Conservation (phyloP, 2,888 invertebrate genomes). For the Piscicola geometra region DNA sequence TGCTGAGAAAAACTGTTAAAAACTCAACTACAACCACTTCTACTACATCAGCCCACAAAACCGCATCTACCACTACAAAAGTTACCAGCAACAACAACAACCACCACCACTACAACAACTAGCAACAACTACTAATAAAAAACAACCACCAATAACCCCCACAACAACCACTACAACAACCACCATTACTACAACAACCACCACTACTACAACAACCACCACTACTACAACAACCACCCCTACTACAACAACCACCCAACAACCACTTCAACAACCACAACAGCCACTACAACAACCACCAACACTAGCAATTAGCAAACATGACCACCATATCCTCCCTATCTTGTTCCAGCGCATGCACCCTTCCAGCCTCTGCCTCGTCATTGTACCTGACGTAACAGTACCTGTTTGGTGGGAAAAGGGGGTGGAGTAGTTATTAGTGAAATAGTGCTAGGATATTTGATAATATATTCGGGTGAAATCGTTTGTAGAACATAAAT, state of each 20-base stretch:
- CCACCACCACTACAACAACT: no score
- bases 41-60: no score
- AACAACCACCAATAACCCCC: constrained; percentile 7
- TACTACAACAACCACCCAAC: neutral
- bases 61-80: no score
- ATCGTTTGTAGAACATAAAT: no score
- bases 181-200: neutral
- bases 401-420: neutral
- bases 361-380: neutral
- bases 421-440: no score
- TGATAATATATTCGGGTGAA: no score
- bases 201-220: neutral
- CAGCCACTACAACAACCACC: neutral
- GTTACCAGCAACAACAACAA: no score
- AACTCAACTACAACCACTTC: no score
- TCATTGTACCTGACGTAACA: constrained; percentile 14
- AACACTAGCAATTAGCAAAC: neutral
- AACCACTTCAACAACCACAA: neutral
- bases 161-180: neutral
- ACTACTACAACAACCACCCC: neutral
- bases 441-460: no score
- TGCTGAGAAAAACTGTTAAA: no score
- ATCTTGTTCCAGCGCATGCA: constrained; percentile 13
- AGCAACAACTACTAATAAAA: neutral
- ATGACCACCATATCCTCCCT: constrained; percentile 9